A percentile compares a stretch with the other conserved stretches of the same genome.
phyloP scores from a whole-genome alignment of 1,140 invertebrate species.

The Drosophila mauritiana region DNA sequence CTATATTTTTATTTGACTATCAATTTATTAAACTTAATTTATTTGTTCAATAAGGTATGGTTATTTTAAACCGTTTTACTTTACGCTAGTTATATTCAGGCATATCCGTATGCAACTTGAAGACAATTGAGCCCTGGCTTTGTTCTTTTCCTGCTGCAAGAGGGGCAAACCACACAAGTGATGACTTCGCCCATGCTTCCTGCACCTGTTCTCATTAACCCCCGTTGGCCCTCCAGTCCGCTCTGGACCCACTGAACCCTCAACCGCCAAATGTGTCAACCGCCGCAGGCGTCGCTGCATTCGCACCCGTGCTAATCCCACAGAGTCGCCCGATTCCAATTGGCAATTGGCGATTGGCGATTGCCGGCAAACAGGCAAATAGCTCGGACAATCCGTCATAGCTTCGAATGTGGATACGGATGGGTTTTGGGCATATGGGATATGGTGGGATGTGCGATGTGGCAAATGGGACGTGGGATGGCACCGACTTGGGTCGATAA shows the following conservation, averaged over 20 bases:
- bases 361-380: conserved; percentile 37
- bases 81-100: neutral
- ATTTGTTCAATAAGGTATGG: too few relatives aligned
- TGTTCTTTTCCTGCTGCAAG: neutral
- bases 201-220: conserved; percentile 17
- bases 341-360: conserved; percentile 27
- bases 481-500: conserved; percentile 23
- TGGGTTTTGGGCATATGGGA: neutral
- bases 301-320: conserved; percentile 26
- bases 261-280: conserved; percentile 2
- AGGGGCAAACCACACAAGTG: conserved; percentile 1
- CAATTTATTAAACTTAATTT: too few relatives aligned
- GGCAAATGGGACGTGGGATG: neutral
- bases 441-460: too few relatives aligned
- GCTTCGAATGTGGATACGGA: neutral
- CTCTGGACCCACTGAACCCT: neutral
- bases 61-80: neutral
- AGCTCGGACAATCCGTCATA: conserved; percentile 31
- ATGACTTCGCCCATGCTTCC: neutral
- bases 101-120: neutral
- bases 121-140: neutral
- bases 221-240: neutral
- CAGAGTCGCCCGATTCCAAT: conserved; percentile 9
- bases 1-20: too few relatives aligned
- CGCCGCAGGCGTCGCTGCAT: conserved; percentile 11